Percentiles rank a stretch among this genome's conserved stretches.
Conservation (phyloP, 2,888 invertebrate genomes). For the Prosapia bicincta region DNA sequence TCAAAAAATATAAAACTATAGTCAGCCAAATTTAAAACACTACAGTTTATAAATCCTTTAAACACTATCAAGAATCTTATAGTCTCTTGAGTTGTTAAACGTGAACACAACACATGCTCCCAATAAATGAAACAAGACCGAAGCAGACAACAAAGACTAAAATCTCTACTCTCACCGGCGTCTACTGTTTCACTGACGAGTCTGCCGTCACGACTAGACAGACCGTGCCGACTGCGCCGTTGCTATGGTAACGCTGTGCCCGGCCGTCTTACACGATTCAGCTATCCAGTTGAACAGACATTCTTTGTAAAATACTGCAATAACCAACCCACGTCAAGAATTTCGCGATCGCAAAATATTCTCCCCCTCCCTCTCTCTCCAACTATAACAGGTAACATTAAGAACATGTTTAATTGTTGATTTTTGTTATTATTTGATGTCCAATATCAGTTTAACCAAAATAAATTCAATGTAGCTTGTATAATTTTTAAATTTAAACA, state of each 20-base stretch:
- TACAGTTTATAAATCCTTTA: not conserved
- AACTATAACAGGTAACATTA: not conserved
- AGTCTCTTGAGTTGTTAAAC: not conserved
- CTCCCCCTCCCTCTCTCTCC: not conserved
- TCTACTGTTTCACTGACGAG: not conserved
- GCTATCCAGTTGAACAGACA: not conserved
- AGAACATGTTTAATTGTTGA: not conserved
- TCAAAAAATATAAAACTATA: not conserved
- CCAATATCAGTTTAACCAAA: no score
- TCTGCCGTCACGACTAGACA: not conserved
- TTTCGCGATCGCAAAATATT: not conserved
- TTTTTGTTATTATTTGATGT: not conserved
- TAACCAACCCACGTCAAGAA: constrained; percentile 2
- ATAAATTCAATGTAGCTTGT: no score
- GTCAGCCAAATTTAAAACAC: not conserved
- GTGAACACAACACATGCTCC: not conserved
- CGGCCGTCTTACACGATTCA: not conserved
- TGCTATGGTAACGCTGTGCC: not conserved
- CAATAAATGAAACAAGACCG: not conserved
- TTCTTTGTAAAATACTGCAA: not conserved
- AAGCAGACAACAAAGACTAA: constrained; percentile 1
- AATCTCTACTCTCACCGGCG: not conserved
- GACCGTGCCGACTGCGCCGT: not conserved
- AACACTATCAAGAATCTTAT: not conserved
- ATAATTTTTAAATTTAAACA: no score